A percentile compares a stretch with the other conserved stretches of the same genome.
Conservation (phyloP, 2,888 invertebrate genomes). For the Platycheirus albimanus region DNA sequence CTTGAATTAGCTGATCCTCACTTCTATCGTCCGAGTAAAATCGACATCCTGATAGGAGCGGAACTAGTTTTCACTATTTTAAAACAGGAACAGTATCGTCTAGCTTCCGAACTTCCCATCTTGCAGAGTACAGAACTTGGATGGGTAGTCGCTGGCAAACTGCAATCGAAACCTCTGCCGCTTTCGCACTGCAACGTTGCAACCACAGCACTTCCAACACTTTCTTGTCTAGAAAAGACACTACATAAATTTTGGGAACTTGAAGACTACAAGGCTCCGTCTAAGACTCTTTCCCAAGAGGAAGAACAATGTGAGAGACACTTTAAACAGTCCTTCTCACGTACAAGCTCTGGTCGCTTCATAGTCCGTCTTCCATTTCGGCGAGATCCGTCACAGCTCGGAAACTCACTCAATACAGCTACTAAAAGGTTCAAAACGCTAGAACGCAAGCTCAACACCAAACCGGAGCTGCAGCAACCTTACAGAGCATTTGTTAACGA, state of each 20-base stretch:
- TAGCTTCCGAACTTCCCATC: background rate
- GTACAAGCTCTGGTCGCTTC: conserved; percentile 14
- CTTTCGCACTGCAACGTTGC: background rate
- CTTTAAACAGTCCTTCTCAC: background rate
- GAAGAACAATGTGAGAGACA: background rate
- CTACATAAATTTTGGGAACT: background rate
- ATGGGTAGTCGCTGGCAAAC: conserved; percentile 7
- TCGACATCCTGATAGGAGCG: background rate
- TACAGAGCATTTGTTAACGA: conserved; percentile 8
- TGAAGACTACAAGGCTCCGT: background rate
- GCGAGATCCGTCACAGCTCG: background rate
- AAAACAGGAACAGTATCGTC: background rate
- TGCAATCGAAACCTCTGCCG: background rate
- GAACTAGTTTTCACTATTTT: background rate
- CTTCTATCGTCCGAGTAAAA: background rate
- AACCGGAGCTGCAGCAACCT: conserved; percentile 1
- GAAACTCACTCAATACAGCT: conserved; percentile 4
- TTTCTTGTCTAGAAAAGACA: background rate
- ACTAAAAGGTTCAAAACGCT: conserved; percentile 1
- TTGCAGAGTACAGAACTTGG: background rate
- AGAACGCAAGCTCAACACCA: background rate
- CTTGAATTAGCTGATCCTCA: background rate
- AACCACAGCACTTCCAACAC: background rate
- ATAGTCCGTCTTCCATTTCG: conserved; percentile 3
- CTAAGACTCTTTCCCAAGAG: conserved; percentile 1